These are phyloP conservation scores for Sterna hirundo DNA, from an alignment of 2,113 vertebrate genomes.

Conservation along the genomic window DNA sequence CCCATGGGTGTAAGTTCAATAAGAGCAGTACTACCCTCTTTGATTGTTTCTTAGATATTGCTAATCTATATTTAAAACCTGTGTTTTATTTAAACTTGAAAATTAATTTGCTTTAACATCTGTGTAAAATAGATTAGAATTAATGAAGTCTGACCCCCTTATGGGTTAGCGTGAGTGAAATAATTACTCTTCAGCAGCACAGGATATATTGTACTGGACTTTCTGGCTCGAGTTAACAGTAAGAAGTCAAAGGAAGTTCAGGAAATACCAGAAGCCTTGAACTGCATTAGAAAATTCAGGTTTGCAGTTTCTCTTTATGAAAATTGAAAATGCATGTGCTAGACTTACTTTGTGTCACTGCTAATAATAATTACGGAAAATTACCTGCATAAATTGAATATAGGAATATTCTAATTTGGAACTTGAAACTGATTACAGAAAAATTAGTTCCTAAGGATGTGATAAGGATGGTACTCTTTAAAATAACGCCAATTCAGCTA, in stretches of 20 bases:
- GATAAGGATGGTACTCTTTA: background rate
- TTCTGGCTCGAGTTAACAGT: background rate
- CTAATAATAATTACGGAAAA: conserved; percentile 12
- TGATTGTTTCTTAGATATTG: conserved; percentile 14
- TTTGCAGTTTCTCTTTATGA: background rate
- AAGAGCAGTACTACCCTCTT: background rate
- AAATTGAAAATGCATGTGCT: background rate
- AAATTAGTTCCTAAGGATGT: background rate
- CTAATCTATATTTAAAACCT: conserved; percentile 45
- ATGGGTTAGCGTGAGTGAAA: background rate
- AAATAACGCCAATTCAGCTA: background rate
- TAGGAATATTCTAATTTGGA: conserved; percentile 5
- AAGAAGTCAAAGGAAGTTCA: conserved; percentile 7
- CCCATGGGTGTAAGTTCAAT: background rate
- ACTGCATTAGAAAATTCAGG: background rate
- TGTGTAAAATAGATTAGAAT: conserved; percentile 48
- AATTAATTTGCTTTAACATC: conserved; percentile 47
- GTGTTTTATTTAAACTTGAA: conserved; percentile 56
- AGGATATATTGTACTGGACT: conserved; percentile 15
- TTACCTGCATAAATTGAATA: background rate
- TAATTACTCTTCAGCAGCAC: conserved; percentile 43
- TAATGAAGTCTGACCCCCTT: conserved; percentile 66
- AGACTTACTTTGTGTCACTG: background rate
- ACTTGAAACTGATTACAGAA: background rate
- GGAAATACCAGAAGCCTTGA: conserved; percentile 30